phyloP scores from a whole-genome alignment of 2,888 invertebrate species.

The Netelia inedita region DNA sequence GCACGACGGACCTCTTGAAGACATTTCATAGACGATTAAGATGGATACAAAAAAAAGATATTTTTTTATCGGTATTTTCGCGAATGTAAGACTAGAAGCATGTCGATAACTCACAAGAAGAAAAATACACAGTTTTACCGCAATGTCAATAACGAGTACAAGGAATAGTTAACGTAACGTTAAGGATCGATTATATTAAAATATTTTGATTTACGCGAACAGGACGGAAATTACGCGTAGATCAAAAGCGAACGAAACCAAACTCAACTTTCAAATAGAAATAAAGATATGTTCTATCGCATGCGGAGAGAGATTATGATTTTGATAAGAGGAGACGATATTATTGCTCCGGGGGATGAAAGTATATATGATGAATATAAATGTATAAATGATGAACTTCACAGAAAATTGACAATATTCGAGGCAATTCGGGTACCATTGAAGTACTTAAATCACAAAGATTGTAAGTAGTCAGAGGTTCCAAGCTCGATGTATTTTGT shows the following conservation, averaged over 20 bases:
- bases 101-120: neutral
- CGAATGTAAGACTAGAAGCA: neutral
- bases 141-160: constrained; percentile 47
- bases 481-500: constrained; percentile 64
- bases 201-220: neutral
- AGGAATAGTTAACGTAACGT: constrained; percentile 21
- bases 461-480: constrained; percentile 64
- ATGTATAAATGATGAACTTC: constrained; percentile 1
- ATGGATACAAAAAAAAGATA: neutral
- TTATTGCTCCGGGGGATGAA: neutral
- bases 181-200: neutral
- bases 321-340: neutral
- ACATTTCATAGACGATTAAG: constrained; percentile 16
- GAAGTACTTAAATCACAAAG: constrained; percentile 68
- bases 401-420: constrained; percentile 49
- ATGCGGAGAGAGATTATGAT: constrained; percentile 6
- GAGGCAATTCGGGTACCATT: constrained; percentile 56
- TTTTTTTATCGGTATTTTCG: constrained; percentile 28
- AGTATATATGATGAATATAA: neutral
- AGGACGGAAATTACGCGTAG: neutral
- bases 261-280: neutral
- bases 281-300: neutral
- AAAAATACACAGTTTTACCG: constrained; percentile 14
- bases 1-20: neutral
- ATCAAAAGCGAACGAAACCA: constrained; percentile 5